Conservation (phyloP, 1,140 invertebrate genomes). For the Asbolus verrucosus region DNA sequence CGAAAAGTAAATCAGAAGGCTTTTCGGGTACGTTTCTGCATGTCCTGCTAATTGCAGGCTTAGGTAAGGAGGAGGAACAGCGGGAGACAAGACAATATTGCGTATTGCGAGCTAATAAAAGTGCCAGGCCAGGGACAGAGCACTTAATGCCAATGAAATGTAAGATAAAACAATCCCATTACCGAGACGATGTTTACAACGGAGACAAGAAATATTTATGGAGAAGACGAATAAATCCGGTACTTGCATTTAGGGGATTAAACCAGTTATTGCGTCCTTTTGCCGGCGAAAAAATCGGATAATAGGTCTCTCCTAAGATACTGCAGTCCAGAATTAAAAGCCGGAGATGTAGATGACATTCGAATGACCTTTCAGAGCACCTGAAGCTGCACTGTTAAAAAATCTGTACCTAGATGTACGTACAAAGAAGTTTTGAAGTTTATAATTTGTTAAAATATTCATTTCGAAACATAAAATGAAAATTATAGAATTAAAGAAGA, state of each 20-base stretch:
- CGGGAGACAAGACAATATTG: slow-evolving; percentile 52
- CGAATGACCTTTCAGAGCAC: too few relatives aligned
- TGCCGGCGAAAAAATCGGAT: slow-evolving; percentile 2
- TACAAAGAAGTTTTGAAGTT: too few relatives aligned
- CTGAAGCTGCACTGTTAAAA: too few relatives aligned
- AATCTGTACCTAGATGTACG: too few relatives aligned
- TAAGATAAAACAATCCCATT: slow-evolving; percentile 60
- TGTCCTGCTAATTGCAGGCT: slow-evolving; percentile 36
- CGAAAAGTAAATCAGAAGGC: slow-evolving; percentile 21
- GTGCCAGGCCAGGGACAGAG: slow-evolving; percentile 46
- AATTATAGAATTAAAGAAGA: too few relatives aligned
- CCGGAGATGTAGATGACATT: too few relatives aligned
- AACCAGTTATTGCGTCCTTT: slow-evolving; percentile 52
- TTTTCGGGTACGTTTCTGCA: slow-evolving; percentile 22
- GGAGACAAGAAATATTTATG: slow-evolving; percentile 52
- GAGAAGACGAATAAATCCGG: slow-evolving; percentile 50
- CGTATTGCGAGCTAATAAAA: slow-evolving; percentile 56
- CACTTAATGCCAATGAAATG: slow-evolving; percentile 58
- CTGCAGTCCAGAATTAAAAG: too few relatives aligned
- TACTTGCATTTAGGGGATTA: slow-evolving; percentile 51
- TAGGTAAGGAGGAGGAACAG: slow-evolving; percentile 36
- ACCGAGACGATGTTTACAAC: slow-evolving; percentile 56
- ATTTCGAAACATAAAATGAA: too few relatives aligned
- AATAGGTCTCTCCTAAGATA: too few relatives aligned
- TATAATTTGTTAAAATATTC: too few relatives aligned